phyloP scores from a whole-genome alignment of 2,888 invertebrate species.

The Patella ulyssiponensis region DNA sequence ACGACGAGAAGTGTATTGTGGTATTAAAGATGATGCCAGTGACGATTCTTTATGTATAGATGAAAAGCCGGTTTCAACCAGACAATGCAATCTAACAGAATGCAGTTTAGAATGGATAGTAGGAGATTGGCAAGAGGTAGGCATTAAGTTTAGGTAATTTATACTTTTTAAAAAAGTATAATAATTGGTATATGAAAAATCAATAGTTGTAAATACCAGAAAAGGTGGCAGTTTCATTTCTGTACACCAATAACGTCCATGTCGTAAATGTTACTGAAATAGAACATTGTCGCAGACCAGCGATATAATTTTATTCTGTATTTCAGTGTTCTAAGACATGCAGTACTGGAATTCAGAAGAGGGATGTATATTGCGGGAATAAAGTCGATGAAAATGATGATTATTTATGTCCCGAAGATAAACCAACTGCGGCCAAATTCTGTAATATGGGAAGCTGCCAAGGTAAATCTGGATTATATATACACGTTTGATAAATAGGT shows the following conservation, averaged over 20 bases:
- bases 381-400: slow-evolving; percentile 39
- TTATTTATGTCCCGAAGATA: slow-evolving; percentile 39
- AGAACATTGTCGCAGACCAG: too few relatives aligned
- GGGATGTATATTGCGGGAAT: slow-evolving; percentile 53
- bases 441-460: slow-evolving; percentile 44
- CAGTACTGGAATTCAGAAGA: slow-evolving; percentile 50
- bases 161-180: too few relatives aligned
- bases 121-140: slow-evolving; percentile 31
- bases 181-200: too few relatives aligned
- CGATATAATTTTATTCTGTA: too few relatives aligned
- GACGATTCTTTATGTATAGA: slow-evolving; percentile 19
- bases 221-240: too few relatives aligned
- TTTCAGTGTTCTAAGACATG: slow-evolving; percentile 56
- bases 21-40: slow-evolving; percentile 21
- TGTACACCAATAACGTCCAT: too few relatives aligned
- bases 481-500: too few relatives aligned
- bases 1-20: slow-evolving; percentile 24
- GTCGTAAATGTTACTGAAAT: too few relatives aligned
- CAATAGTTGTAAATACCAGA: too few relatives aligned
- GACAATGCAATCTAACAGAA: slow-evolving; percentile 20
- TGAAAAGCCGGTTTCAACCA: neutral
- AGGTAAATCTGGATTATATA: slow-evolving; percentile 20
- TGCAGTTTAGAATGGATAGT: slow-evolving; percentile 28
- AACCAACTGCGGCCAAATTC: slow-evolving; percentile 39
- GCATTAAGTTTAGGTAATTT: neutral